Base-by-base conservation (phyloP, 1,140 invertebrate species). In the Drosophila kikkawai region DNA sequence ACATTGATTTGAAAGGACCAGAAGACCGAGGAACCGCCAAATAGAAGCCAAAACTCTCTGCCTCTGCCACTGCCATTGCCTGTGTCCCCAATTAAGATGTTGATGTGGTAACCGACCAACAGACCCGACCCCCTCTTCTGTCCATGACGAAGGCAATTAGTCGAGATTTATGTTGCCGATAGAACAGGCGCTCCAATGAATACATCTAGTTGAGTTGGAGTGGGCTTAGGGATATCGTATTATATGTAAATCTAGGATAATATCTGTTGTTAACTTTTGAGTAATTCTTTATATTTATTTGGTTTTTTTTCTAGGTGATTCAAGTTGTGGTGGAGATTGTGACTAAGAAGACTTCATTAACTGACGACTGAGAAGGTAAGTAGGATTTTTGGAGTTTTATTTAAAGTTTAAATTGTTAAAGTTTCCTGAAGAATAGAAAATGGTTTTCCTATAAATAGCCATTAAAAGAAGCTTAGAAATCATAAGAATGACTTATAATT, bases 1-100 rank as follows among this genome's bases (percentile, higher is more conserved):
- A 82, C 80, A 78, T 79, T 82, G 69, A 74, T 73, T 66, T 74
- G 68, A 84, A 85, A 87, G 80, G 84, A 87, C 83, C 53, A 73
- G 37, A 29, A 48, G 47, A 51, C 26, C 47, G 47, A 48, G 45
- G 42, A 71, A 41, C 19, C 36, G n/a, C 39, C 50, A 51, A 71
- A 41, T 69, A 29, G 66, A 53, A 67, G 57, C 74, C 59, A 69
- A 77, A 77, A 77, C 63, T 68, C 42, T 44, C 11, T 53, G 50
- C 29, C 15, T 4, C 45, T 29, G 7, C 45, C 45, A 32, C 48
- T 51, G 29, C 47, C 47, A 3, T 26, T 11, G 48, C n/a, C 50
- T 22, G 34, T 78, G 75, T 78, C 75, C 69, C 75, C 75, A 78
- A 78, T 78, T 78, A 78, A 78, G 75, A 78, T 78, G 75, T 78